Evolutionary conservation across 2,888 invertebrate genomes (phyloP), one percentile per base, ranked within the genome.

Genomic region (Homarus gammarus): DNA sequence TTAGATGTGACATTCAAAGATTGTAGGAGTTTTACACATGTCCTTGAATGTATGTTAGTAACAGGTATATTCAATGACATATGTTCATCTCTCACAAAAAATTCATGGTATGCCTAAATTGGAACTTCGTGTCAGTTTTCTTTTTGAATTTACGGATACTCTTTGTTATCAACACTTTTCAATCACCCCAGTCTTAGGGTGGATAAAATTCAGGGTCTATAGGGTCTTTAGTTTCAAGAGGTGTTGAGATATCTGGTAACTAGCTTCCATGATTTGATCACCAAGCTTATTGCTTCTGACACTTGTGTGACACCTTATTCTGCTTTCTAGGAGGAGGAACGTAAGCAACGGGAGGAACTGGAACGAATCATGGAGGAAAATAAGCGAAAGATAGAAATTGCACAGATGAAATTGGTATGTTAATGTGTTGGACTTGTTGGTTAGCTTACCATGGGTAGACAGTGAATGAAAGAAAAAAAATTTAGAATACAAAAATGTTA

Each of bases 331-430:
- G 99, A 98, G 95, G 98, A 98, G 96, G 99, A 99, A 95, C 96
- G 96, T 95, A 96, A 97, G 95, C 98, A 99, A 95, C 96, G 98
- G 93, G 97, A 98, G 95, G 98, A 98, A 95, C 96, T 99, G 94
- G 98, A 99, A 95, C 96, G 96, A 95, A 99, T 99, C 95, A 96
- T 99, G 96, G 98, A 98, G 93, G 99, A 99, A 95, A 99, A 99
- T 95, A 98, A 98, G 96, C 96, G 96, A 94, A 99, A 98, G 95
- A 98, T 99, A 93, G 98, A 99, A 95, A 98, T 99, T 94, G 98
- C 98, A 93, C 98, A 98, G 95, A 96, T 96, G 94, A 98, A 98
- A 96, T 95, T 99, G 96, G 99, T 99, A 94, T 95, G 96, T 95
- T 90, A 18, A 49, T 5, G 33, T 31, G n/a, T n/a, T n/a, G n/a